Conservation (phyloP, 2,113 vertebrate species). For the Melanotaenia duboulayi region DNA sequence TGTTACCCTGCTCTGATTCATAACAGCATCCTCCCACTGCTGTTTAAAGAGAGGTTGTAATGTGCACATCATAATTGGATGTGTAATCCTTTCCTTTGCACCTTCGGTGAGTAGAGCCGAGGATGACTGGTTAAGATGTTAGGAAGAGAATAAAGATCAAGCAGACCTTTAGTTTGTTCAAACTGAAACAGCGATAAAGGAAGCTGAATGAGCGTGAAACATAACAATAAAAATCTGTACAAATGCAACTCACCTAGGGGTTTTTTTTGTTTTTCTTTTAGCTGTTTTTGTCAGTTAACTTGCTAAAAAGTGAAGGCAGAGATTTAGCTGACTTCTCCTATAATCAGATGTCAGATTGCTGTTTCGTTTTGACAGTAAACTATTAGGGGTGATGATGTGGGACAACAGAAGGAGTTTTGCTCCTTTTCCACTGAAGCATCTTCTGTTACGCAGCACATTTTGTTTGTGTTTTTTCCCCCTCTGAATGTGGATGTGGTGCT, state of each 20-base stretch:
- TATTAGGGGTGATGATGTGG: slow-evolving; percentile 37
- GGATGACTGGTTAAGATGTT: slow-evolving; percentile 71
- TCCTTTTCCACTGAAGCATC: slow-evolving; percentile 65
- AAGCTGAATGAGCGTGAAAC: neutral
- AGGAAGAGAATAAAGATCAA: slow-evolving; percentile 58
- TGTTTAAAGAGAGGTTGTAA: slow-evolving; percentile 58
- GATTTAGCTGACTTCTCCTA: slow-evolving; percentile 11
- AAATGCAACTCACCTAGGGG: neutral
- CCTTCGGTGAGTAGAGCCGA: slow-evolving; percentile 65
- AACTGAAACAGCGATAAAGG: slow-evolving; percentile 3
- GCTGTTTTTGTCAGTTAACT: slow-evolving; percentile 18
- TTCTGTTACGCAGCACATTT: slow-evolving; percentile 71
- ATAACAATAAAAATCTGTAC: slow-evolving; percentile 5
- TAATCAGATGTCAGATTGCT: slow-evolving; percentile 54
- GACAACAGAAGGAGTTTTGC: slow-evolving; percentile 18
- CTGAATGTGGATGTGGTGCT: slow-evolving; percentile 20
- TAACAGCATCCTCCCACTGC: slow-evolving; percentile 54
- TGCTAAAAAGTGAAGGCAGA: slow-evolving; percentile 12
- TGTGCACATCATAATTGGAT: slow-evolving; percentile 71
- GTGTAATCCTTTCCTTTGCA: slow-evolving; percentile 72
- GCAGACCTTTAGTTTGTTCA: slow-evolving; percentile 18
- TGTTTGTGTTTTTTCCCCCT: neutral
- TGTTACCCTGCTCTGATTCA: slow-evolving; percentile 69
- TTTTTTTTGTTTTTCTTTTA: neutral
- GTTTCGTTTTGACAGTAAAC: slow-evolving; percentile 61